Evolutionary conservation across 2,797 vertebrate genomes (phyloP).

Genomic region (Myotis myotis): DNA sequence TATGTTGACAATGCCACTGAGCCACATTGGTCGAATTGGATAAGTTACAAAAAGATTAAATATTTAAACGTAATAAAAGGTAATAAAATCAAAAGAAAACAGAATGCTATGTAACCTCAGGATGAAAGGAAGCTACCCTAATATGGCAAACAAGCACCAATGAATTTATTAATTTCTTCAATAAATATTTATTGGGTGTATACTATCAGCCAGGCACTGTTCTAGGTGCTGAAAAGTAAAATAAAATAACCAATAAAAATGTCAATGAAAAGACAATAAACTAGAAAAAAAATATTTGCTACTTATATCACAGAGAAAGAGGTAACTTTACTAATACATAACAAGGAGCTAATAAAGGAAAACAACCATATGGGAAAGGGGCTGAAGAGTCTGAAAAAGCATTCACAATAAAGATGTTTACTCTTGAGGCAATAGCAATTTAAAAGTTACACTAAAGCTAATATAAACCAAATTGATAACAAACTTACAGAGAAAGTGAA

Average conservation of each 20-base stretch:
- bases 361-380: neutral
- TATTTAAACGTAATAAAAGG: neutral
- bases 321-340: neutral
- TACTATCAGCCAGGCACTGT: neutral
- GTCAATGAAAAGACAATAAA: neutral
- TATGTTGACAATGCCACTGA: neutral
- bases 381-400: neutral
- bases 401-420: neutral
- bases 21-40: neutral
- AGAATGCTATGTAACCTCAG: neutral
- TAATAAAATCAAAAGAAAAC: neutral
- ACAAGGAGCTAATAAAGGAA: neutral
- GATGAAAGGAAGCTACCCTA: neutral
- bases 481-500: no score
- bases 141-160: neutral
- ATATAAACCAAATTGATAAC: no score
- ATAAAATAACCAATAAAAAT: neutral
- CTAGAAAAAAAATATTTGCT: neutral
- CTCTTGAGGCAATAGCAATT: no score
- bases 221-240: slow-evolving; percentile 19
- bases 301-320: neutral
- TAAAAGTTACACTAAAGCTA: no score
- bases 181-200: neutral
- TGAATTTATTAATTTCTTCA: slow-evolving; percentile 19
- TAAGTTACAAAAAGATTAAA: slow-evolving; percentile 25